Evolutionary conservation across 2,113 vertebrate genomes (phyloP).

Genomic region (Sylvia atricapilla): DNA sequence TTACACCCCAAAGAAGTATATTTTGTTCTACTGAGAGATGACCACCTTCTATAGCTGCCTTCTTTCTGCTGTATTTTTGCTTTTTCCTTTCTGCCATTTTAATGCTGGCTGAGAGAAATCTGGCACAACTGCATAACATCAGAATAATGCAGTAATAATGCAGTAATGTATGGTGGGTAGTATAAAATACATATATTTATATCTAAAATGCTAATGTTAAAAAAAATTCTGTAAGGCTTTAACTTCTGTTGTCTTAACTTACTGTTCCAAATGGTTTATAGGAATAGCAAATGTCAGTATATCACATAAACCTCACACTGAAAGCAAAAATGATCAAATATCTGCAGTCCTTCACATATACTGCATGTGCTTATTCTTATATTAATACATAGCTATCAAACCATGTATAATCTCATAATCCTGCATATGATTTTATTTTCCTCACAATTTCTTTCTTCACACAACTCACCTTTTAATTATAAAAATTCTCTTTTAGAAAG

Average conservation of each 20-base stretch:
- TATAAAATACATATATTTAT: not conserved
- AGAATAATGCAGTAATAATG: not conserved
- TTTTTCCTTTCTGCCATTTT: not conserved
- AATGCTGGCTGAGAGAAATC: not conserved
- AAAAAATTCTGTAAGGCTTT: not conserved
- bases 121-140: not conserved
- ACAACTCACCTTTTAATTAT: not conserved
- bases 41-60: not conserved
- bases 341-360: not conserved
- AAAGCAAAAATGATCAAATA: not conserved
- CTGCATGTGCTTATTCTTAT: not conserved
- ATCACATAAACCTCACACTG: not conserved
- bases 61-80: not conserved
- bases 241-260: not conserved
- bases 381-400: not conserved
- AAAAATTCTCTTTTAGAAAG: not conserved
- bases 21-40: not conserved
- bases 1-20: not conserved
- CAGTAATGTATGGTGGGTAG: not conserved
- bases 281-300: not conserved
- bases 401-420: not conserved
- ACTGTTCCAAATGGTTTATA: not conserved
- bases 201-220: not conserved
- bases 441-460: not conserved
- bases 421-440: not conserved